Evolutionary conservation across 2,113 vertebrate genomes (phyloP).

Genomic region (Leptobrachium leishanense): DNA sequence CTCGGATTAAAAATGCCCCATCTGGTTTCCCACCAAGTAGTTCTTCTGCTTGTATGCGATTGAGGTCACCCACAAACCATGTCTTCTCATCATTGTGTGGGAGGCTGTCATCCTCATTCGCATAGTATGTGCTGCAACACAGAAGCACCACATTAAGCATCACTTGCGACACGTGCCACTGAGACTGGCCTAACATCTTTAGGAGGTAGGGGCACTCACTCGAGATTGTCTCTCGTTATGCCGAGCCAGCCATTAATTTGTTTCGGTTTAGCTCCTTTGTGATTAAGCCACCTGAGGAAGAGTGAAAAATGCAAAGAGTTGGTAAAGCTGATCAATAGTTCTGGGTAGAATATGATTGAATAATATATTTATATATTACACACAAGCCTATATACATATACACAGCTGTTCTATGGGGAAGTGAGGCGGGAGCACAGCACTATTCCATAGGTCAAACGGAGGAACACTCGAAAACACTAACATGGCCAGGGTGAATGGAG

Average conservation of each 20-base stretch:
- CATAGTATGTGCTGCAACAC: slow-evolving; percentile 77
- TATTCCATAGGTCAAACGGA: no score
- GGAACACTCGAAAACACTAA: no score
- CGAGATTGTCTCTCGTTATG: slow-evolving; percentile 83
- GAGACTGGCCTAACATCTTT: no score
- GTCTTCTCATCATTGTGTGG: slow-evolving; percentile 91
- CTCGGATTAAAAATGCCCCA: slow-evolving; percentile 92
- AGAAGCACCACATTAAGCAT: no score
- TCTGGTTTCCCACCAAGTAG: slow-evolving; percentile 87
- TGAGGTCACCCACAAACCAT: slow-evolving; percentile 95
- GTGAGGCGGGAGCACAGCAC: no score
- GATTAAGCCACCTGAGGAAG: slow-evolving; percentile 88
- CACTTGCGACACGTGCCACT: no score
- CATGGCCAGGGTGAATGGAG: no score
- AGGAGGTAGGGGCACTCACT: slow-evolving; percentile 73
- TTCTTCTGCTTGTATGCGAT: slow-evolving; percentile 89
- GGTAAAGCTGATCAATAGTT: neutral
- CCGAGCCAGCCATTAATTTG: slow-evolving; percentile 92
- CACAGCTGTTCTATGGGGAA: no score
- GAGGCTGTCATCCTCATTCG: slow-evolving; percentile 86
- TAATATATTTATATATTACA: neutral
- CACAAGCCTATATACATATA: no score
- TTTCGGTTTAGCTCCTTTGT: slow-evolving; percentile 94
- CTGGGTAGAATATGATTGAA: neutral
- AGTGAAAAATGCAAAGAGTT: slow-evolving; percentile 22